These are phyloP conservation scores for Halcyon malimbica DNA, from an alignment of 2,113 vertebrate genomes.

Conservation along the genomic window DNA sequence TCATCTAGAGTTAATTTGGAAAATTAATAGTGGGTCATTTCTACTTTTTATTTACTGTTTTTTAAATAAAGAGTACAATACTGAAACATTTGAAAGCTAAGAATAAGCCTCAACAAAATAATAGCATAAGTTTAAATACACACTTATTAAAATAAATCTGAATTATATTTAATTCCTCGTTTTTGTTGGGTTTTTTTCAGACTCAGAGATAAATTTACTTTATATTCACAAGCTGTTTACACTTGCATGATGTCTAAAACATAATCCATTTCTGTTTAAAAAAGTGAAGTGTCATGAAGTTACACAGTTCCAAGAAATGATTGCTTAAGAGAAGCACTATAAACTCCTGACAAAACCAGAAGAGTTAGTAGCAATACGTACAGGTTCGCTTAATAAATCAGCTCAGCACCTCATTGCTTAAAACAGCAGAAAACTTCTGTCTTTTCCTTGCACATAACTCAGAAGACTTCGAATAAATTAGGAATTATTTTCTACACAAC, in stretches of 20 bases:
- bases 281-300: neutral
- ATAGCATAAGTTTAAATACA: neutral
- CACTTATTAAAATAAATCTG: neutral
- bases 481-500: neutral
- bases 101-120: neutral
- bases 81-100: neutral
- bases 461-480: conserved; percentile 24
- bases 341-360: conserved; percentile 34
- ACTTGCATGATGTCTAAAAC: neutral
- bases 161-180: neutral
- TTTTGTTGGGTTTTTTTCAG: neutral
- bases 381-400: conserved; percentile 34
- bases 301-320: conserved; percentile 22
- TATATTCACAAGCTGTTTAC: conserved; percentile 32
- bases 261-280: conserved; percentile 34
- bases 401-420: conserved; percentile 46
- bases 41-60: neutral
- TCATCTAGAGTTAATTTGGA: neutral
- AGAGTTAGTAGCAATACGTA: conserved; percentile 22
- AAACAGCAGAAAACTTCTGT: conserved; percentile 27
- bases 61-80: neutral
- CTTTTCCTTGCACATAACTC: conserved; percentile 19
- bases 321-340: conserved; percentile 5
- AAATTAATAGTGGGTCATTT: neutral
- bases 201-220: neutral